These are phyloP conservation scores for Cremastobaeus sp. DNA, from an alignment of 2,888 invertebrate genomes.

Conservation along the genomic window DNA sequence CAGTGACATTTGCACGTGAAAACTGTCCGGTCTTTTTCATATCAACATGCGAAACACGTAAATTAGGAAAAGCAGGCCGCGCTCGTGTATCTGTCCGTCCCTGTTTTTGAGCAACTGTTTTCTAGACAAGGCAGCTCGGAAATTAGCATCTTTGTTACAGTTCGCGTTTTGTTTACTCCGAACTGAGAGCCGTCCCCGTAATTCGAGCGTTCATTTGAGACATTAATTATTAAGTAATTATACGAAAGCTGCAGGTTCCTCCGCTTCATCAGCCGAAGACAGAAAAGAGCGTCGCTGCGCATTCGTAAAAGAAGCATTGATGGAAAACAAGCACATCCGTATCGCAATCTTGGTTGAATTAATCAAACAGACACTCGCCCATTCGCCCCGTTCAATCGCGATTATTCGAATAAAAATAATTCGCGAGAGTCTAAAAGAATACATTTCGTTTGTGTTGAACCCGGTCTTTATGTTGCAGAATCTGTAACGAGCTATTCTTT, in stretches of 20 bases:
- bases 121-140: slow-evolving; percentile 9
- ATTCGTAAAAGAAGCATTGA: too few species aligned
- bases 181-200: not conserved
- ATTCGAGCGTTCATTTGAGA: not conserved
- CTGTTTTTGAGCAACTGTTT: slow-evolving; percentile 24
- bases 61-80: slow-evolving; percentile 43
- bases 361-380: too few species aligned
- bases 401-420: slow-evolving; percentile 3
- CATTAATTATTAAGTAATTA: slow-evolving; percentile 2
- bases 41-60: slow-evolving; percentile 5
- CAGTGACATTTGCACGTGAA: too few species aligned
- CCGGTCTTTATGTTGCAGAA: not conserved
- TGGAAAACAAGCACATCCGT: too few species aligned
- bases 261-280: too few species aligned
- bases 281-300: too few species aligned
- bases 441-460: not conserved
- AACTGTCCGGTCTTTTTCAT: slow-evolving; percentile 14
- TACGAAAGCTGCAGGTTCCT: too few species aligned
- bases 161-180: not conserved
- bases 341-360: too few species aligned
- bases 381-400: not conserved
- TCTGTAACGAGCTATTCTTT: slow-evolving; percentile 24
- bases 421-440: slow-evolving; percentile 6
- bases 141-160: slow-evolving; percentile 21
- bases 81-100: not conserved